Evolutionary conservation across 2,888 invertebrate species (phyloP).

Genomic region (Myopa tessellatipennis): DNA sequence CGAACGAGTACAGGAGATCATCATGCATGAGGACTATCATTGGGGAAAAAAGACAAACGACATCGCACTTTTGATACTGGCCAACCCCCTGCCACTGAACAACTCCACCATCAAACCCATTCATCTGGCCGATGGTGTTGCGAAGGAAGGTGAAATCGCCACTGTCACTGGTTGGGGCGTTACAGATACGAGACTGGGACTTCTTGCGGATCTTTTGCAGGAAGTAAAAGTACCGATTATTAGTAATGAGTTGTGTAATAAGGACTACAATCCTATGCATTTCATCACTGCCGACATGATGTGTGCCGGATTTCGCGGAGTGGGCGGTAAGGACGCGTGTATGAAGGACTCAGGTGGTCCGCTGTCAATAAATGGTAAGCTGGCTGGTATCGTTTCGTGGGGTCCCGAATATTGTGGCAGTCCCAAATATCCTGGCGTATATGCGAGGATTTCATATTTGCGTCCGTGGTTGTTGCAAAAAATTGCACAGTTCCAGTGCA

Average conservation of each 20-base stretch:
- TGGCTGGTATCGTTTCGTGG: slow-evolving; percentile 63
- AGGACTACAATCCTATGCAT: slow-evolving; percentile 45
- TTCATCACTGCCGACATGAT: slow-evolving; percentile 49
- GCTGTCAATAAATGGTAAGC: slow-evolving; percentile 50
- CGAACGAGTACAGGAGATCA: slow-evolving; percentile 68
- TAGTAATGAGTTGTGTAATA: slow-evolving; percentile 51
- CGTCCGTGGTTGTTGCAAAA: slow-evolving; percentile 52
- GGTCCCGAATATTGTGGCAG: slow-evolving; percentile 58
- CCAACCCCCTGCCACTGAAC: slow-evolving; percentile 50
- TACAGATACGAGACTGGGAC: too few species aligned
- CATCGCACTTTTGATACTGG: slow-evolving; percentile 65
- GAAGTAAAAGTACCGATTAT: slow-evolving; percentile 57
- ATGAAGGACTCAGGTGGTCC: slow-evolving; percentile 64
- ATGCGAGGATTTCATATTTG: slow-evolving; percentile 54
- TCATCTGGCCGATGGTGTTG: slow-evolving; percentile 45
- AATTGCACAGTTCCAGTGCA: background rate
- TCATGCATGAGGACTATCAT: slow-evolving; percentile 70
- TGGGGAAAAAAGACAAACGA: slow-evolving; percentile 69
- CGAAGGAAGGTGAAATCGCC: slow-evolving; percentile 49
- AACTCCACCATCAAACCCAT: slow-evolving; percentile 49
- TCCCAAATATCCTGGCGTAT: slow-evolving; percentile 58
- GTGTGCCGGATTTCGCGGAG: slow-evolving; percentile 50
- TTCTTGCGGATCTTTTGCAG: slow-evolving; percentile 41
- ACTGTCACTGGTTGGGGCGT: background rate
- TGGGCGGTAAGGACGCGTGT: slow-evolving; percentile 52